Conservation (phyloP, 2,113 vertebrate genomes). For the Pygoscelis adeliae region DNA sequence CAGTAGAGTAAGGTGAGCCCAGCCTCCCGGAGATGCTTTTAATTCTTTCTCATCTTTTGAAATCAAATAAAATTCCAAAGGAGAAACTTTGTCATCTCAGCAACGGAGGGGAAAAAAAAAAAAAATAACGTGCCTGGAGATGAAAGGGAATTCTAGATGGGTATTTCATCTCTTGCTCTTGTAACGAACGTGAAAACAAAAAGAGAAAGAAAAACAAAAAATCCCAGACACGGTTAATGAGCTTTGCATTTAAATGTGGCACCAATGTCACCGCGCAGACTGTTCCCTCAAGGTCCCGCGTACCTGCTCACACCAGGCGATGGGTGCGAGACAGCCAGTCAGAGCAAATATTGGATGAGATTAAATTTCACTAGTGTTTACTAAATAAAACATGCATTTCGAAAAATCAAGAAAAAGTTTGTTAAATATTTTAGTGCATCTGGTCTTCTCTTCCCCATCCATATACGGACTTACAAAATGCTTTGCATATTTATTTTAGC, state of each 20-base stretch:
- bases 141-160: slow-evolving; percentile 39
- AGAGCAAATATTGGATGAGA: neutral
- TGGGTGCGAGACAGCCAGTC: neutral
- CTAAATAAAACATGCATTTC: slow-evolving; percentile 16
- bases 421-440: slow-evolving; percentile 72
- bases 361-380: neutral
- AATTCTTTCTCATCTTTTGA: slow-evolving; percentile 42
- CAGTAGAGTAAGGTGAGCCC: neutral
- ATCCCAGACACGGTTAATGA: slow-evolving; percentile 40
- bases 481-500: slow-evolving; percentile 67
- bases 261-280: neutral
- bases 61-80: slow-evolving; percentile 43
- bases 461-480: slow-evolving; percentile 32
- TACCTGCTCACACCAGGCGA: neutral
- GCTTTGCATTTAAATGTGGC: slow-evolving; percentile 55
- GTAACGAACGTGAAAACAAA: neutral
- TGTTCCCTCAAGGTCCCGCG: neutral
- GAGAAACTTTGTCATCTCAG: slow-evolving; percentile 51
- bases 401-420: slow-evolving; percentile 45
- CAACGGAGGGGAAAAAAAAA: neutral
- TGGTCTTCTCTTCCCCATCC: slow-evolving; percentile 26
- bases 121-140: neutral
- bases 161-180: slow-evolving; percentile 22
- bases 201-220: neutral
- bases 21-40: neutral